These are phyloP conservation scores for Cryptocheilus praepositus DNA, from an alignment of 2,888 invertebrate genomes.

Conservation along the genomic window DNA sequence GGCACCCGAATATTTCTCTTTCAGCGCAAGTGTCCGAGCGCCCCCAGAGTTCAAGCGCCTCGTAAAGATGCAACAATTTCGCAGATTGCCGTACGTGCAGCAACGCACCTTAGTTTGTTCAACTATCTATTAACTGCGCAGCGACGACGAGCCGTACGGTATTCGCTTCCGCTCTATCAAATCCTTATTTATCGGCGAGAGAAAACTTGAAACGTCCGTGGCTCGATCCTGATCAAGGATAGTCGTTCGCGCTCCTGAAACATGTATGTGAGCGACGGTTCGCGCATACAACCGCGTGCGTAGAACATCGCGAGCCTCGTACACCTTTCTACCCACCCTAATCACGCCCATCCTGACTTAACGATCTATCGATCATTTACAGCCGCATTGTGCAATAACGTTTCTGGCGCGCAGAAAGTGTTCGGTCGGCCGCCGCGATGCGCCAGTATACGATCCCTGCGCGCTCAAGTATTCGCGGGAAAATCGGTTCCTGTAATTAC, in stretches of 20 bases:
- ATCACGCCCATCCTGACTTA: background rate
- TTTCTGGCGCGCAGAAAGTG: background rate
- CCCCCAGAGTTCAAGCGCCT: too few relatives aligned
- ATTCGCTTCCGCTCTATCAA: constrained; percentile 40
- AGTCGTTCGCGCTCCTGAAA: background rate
- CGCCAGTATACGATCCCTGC: constrained; percentile 49
- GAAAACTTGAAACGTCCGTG: constrained; percentile 8
- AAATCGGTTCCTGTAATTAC: constrained; percentile 66
- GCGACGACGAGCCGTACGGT: too few relatives aligned
- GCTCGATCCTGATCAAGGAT: background rate
- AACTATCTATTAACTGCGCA: too few relatives aligned
- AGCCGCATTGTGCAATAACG: background rate
- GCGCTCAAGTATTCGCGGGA: constrained; percentile 43
- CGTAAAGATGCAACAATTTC: too few relatives aligned
- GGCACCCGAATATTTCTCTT: too few relatives aligned
- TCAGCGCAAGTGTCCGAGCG: too few relatives aligned
- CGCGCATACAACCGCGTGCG: too few relatives aligned
- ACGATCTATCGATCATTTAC: background rate
- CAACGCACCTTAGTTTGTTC: too few relatives aligned
- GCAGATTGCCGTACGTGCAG: too few relatives aligned
- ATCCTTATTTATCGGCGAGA: constrained; percentile 24
- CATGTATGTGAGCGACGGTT: too few relatives aligned
- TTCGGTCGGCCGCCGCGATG: constrained; percentile 12
- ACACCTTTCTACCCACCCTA: too few relatives aligned
- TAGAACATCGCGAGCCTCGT: too few relatives aligned